phyloP scores from a whole-genome alignment of 2,113 vertebrate genomes.

The Phalacrocorax aristotelis region DNA sequence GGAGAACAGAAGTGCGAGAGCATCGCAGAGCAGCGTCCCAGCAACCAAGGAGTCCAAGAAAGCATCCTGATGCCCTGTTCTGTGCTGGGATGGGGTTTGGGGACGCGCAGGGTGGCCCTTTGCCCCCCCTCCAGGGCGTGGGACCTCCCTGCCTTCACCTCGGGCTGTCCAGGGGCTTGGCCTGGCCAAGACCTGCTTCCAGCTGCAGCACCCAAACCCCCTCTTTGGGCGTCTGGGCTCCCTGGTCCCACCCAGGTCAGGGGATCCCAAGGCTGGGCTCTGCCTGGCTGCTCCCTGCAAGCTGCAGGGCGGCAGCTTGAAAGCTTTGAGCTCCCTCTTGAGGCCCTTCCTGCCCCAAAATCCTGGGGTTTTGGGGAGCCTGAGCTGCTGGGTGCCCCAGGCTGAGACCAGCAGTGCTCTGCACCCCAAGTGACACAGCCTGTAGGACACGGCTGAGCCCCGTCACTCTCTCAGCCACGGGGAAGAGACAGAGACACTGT shows the following conservation, averaged over 20 bases:
- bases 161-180: not conserved
- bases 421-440: accelerated
- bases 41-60: accelerated
- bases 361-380: not conserved
- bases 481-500: not conserved
- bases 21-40: accelerated
- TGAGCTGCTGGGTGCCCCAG: accelerated
- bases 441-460: accelerated
- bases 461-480: accelerated
- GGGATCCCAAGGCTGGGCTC: not conserved
- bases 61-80: accelerated
- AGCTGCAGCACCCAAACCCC: accelerated
- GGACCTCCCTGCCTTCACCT: not conserved
- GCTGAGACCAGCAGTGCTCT: not conserved
- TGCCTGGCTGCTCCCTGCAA: not conserved
- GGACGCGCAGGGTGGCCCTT: not conserved
- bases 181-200: accelerated
- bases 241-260: accelerated
- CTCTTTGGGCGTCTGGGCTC: not conserved
- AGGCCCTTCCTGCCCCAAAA: not conserved
- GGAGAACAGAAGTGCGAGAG: not conserved
- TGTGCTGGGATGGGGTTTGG: accelerated
- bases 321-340: conserved; percentile 32
- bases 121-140: accelerated
- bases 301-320: not conserved